Conservation (phyloP, 2,113 vertebrate species). For the Pundamilia nyererei region DNA sequence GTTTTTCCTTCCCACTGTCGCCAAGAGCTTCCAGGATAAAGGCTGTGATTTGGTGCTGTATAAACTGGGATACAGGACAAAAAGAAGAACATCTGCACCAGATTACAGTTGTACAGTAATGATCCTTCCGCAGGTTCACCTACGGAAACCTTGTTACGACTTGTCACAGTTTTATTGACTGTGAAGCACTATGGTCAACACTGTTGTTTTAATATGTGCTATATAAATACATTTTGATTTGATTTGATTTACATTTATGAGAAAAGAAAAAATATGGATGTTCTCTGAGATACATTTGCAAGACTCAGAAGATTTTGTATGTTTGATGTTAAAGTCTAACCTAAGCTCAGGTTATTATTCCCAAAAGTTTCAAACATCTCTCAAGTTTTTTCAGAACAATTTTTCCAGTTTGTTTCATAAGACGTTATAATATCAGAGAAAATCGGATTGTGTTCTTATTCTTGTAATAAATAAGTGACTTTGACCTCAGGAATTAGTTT, state of each 20-base stretch:
- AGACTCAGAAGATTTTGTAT: background rate
- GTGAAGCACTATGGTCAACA: no score
- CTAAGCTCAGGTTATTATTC: background rate
- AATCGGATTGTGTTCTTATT: background rate
- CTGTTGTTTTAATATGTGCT: no score
- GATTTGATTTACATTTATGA: background rate
- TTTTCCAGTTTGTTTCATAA: background rate
- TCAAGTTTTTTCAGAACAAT: background rate
- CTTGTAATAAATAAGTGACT: background rate
- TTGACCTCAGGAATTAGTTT: background rate
- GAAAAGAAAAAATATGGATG: background rate
- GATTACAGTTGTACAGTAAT: background rate
- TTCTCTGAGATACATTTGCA: background rate
- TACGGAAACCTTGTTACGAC: no score
- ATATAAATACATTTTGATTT: no score
- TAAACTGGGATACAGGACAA: background rate
- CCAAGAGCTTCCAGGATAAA: background rate
- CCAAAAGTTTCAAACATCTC: background rate
- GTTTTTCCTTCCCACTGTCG: background rate
- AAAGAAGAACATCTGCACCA: background rate
- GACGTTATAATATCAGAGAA: background rate
- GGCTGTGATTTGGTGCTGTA: background rate
- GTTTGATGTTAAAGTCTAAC: background rate
- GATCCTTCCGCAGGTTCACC: no score
- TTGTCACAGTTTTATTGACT: no score